These are phyloP conservation scores for Saguinus midas DNA, from an alignment of 2,113 vertebrate species.

Conservation along the genomic window DNA sequence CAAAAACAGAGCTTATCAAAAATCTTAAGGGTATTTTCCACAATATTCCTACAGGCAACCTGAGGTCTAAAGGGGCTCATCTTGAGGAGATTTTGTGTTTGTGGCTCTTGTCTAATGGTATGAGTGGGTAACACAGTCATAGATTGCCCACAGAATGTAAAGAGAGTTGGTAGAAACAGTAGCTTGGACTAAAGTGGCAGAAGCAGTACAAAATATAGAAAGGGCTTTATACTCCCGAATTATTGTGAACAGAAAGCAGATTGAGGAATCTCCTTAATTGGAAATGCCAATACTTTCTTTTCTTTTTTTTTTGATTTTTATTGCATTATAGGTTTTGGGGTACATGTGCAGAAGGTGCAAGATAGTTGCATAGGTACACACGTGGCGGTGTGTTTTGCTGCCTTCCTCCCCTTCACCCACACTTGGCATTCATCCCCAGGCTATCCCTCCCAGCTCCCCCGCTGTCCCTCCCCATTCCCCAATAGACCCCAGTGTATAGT, in stretches of 20 bases:
- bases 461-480: too few species aligned
- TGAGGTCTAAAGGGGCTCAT: neutral
- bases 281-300: neutral
- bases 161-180: neutral
- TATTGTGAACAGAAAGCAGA: neutral
- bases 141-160: neutral
- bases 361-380: too few species aligned
- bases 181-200: neutral
- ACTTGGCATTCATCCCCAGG: too few species aligned
- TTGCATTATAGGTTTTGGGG: too few species aligned
- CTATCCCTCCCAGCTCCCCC: too few species aligned
- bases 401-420: too few species aligned
- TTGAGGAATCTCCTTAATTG: neutral
- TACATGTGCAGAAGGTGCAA: too few species aligned
- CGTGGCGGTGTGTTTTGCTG: too few species aligned
- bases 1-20: neutral
- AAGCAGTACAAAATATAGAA: neutral
- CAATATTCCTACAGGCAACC: neutral
- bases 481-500: too few species aligned
- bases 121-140: neutral
- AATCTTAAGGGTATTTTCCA: neutral
- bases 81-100: neutral
- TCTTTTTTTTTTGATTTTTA: too few species aligned
- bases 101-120: neutral
- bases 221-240: neutral